Evolutionary conservation across 92 coral and sea anemone species (phyloP), one percentile per base, ranked within the genome.

Genomic region (Virgularia gustaviana): DNA sequence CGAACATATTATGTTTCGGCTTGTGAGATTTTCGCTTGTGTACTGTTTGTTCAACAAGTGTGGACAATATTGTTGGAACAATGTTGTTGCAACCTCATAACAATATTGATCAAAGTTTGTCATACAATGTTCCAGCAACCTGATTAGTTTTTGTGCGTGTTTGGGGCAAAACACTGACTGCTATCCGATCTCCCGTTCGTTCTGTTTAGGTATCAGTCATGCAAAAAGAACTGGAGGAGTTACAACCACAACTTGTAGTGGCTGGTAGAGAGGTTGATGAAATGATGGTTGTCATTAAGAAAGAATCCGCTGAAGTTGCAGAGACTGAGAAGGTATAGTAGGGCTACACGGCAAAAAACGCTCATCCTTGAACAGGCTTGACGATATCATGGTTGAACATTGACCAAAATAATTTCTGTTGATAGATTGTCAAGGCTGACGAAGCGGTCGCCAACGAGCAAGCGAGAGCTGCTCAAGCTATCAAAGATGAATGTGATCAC

Each of bases 261-360:
- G 98, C 98, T 24, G 96, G 98, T 20, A 89, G 85, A 79, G 98
- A 92, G 18, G 98, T 92, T 11, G 98, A 92, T 36, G 98, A 92
- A 43, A 92, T 92, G 80, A 92, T 92, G 98, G 90, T 92, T 20
- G 86, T 92, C 72, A 92, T 92, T 24, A 96, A 92, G 75, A 89
- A 85, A 87, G 98, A 92, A 57, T 92, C 98, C 10, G 79, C 88
- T 31, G 98, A 92, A 59, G 98, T 92, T 63, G 98, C 98, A 36
- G 88, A 92, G 71, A 92, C 90, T 22, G 98, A 92, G 57, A 92
- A 92, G 96, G 97, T 89, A 80, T 27, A 43, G 7, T 10, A n/a
- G 12, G 24, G 9, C 36, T 19, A 30, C 0, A 1, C n/a, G n/a
- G n/a, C n/a, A n/a, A n/a, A n/a, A n/a, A n/a, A n/a, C n/a, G n/a